phyloP scores from a whole-genome alignment of 2,888 invertebrate species.

The Monopis laevigella region DNA sequence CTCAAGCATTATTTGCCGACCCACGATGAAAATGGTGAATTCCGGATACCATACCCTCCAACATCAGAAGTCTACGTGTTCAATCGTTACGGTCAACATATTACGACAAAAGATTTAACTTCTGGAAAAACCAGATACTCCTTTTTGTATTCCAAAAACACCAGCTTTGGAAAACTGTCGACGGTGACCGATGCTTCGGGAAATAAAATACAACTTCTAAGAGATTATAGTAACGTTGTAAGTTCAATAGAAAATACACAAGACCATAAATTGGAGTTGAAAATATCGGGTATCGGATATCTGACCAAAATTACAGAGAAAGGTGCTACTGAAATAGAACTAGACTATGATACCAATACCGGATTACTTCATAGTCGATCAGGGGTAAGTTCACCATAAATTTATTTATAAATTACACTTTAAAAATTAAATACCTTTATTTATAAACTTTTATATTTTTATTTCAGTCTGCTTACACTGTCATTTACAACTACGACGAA shows the following conservation, averaged over 20 bases:
- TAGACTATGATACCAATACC: constrained; percentile 90
- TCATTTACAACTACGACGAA: constrained; percentile 91
- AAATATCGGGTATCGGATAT: constrained; percentile 92
- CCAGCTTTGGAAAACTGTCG: constrained; percentile 92
- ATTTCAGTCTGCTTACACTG: constrained; percentile 82
- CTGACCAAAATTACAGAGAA: constrained; percentile 89
- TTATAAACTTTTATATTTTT: not conserved
- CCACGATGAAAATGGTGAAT: constrained; percentile 89
- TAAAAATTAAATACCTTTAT: constrained; percentile 2
- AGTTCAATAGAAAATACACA: constrained; percentile 95
- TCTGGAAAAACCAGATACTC: constrained; percentile 95
- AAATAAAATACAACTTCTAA: constrained; percentile 88
- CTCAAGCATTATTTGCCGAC: constrained; percentile 87
- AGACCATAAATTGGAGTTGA: constrained; percentile 90
- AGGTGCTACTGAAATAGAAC: constrained; percentile 86
- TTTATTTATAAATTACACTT: not conserved
- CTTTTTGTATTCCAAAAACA: constrained; percentile 96
- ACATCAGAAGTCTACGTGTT: constrained; percentile 94
- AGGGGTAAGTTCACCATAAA: constrained; percentile 65
- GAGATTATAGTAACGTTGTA: constrained; percentile 92
- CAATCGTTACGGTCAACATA: constrained; percentile 96
- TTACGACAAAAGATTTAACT: constrained; percentile 91
- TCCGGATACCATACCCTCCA: constrained; percentile 92
- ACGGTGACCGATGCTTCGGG: constrained; percentile 95
- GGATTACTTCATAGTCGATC: constrained; percentile 88